These are phyloP conservation scores for Phataginus tetradactyla DNA, from an alignment of 2,797 vertebrate species.

Conservation along the genomic window DNA sequence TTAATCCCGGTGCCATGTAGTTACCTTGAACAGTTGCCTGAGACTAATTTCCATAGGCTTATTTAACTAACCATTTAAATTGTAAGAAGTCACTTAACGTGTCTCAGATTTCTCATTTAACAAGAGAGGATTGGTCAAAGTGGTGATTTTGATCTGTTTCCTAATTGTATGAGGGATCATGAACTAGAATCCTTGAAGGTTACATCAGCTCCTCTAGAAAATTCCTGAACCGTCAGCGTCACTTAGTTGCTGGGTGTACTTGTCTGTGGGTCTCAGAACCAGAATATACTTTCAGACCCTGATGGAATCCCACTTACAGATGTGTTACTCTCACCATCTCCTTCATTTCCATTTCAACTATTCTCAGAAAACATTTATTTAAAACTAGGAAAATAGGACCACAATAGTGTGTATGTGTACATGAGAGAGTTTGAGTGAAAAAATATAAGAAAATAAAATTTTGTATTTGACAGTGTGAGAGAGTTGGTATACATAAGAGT, in stretches of 20 bases:
- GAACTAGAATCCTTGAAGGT: neutral
- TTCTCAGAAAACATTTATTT: neutral
- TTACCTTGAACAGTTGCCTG: neutral
- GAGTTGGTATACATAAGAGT: neutral
- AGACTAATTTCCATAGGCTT: neutral
- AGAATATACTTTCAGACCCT: neutral
- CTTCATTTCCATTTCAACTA: neutral
- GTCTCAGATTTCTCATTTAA: neutral
- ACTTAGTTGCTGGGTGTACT: neutral
- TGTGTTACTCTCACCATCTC: neutral
- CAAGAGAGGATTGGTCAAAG: neutral
- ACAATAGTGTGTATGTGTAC: neutral
- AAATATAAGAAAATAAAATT: neutral
- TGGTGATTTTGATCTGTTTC: neutral
- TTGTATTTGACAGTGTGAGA: neutral
- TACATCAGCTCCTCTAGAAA: neutral
- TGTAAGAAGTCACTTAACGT: neutral
- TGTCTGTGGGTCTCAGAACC: neutral
- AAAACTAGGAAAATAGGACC: neutral
- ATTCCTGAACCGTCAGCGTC: neutral
- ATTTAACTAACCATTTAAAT: conserved; percentile 13
- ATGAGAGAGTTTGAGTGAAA: neutral
- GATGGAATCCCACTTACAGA: neutral
- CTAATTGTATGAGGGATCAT: neutral
- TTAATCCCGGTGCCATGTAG: neutral